Evolutionary conservation across 2,797 vertebrate species (phyloP), one percentile per base, ranked within the genome.

Genomic region (Remorina albescens): DNA sequence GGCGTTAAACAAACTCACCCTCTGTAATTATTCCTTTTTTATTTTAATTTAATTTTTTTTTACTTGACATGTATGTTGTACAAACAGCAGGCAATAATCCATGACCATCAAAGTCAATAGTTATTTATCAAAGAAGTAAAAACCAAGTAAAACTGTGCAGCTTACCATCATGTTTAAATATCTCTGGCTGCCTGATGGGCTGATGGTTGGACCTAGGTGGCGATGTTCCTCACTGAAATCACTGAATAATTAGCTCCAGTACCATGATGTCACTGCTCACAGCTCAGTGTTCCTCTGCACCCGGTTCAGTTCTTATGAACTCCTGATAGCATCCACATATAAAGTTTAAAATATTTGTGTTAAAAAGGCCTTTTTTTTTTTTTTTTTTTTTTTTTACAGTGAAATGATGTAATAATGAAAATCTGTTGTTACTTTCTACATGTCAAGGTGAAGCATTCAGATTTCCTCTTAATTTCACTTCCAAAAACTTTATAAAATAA

Each of bases 191-290:
- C 42, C 30, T 36, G 54, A 47, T 36, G 55, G 42, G 26, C 1
- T 8, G 11, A 1, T 6, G 28, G 25, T 8, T 0, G 13, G 6
- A 55, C 55, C 55, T 66, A 77, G 74, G 39, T 66, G 80, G 80
- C 74, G 74, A 12, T 67, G 62, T 71, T 74, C 23, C 50, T 70
- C 65, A n/a, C 58, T 26, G 36, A 39, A 46, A 18, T 19, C 2
- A 26, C n/a, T n/a, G 3, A 55, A 34, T 8, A 57, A 62, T 28
- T 5, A 44, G 2, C 32, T 9, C 15, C 56, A 57, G 30, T 0
- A 18, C 12, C 21, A 66, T 74, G 58, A 73, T 39, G 76, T 73
- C 76, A 72, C 28, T 5, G 30, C 32, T 5, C 37, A 34, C 12
- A 44, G 2, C 19, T 44, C 42, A 44, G 2, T n/a, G 19, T 3